phyloP scores from a whole-genome alignment of 2,888 invertebrate genomes.

The Cinara cedri region DNA sequence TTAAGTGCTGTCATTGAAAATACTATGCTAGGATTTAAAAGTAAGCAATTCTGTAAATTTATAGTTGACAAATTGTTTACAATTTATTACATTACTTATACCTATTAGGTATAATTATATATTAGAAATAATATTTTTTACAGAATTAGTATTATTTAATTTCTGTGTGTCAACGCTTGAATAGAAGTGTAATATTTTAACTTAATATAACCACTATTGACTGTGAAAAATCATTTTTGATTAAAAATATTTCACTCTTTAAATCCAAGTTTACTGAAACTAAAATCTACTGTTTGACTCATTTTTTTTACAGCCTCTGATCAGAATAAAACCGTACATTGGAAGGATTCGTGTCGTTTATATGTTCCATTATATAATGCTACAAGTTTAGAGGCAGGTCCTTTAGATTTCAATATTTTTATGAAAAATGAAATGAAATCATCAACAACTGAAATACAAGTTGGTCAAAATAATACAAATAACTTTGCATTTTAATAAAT shows the following conservation, averaged over 20 bases:
- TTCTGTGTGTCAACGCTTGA: too few relatives aligned
- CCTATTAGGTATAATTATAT: too few relatives aligned
- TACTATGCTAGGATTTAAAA: slow-evolving; percentile 17
- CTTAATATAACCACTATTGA: too few relatives aligned
- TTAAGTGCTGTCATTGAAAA: slow-evolving; percentile 64
- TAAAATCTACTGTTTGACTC: neutral
- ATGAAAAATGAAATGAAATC: slow-evolving; percentile 19
- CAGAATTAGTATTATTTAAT: too few relatives aligned
- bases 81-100: too few relatives aligned
- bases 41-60: slow-evolving; percentile 2
- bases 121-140: too few relatives aligned
- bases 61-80: too few relatives aligned
- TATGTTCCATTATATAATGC: slow-evolving; percentile 47
- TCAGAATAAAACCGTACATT: slow-evolving; percentile 31
- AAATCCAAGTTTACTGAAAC: too few relatives aligned
- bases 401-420: slow-evolving; percentile 37
- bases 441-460: slow-evolving; percentile 40
- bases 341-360: slow-evolving; percentile 47
- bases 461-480: slow-evolving; percentile 7
- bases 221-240: too few relatives aligned
- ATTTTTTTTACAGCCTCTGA: slow-evolving; percentile 23
- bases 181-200: too few relatives aligned
- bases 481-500: neutral
- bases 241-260: too few relatives aligned
- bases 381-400: slow-evolving; percentile 10